These are phyloP conservation scores for Platycheirus albimanus DNA, from an alignment of 2,888 invertebrate genomes.

Conservation along the genomic window DNA sequence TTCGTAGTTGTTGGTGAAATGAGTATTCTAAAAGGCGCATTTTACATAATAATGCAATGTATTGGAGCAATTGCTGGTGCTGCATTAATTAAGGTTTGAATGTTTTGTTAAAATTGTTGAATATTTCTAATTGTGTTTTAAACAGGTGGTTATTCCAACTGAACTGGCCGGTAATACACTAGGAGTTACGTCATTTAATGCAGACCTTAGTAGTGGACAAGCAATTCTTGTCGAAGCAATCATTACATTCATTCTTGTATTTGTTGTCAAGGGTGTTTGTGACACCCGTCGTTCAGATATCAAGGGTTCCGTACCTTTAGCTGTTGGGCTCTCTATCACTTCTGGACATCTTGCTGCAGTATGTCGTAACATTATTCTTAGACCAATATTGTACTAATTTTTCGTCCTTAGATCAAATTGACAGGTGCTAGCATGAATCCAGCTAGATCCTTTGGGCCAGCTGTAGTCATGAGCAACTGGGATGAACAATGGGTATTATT, in stretches of 20 bases:
- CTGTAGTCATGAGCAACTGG: conserved; percentile 90
- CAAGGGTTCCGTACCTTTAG: conserved; percentile 92
- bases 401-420: conserved; percentile 86
- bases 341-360: conserved; percentile 94
- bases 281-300: conserved; percentile 91
- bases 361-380: conserved; percentile 82
- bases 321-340: conserved; percentile 93
- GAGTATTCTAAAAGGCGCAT: conserved; percentile 89
- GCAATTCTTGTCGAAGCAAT: conserved; percentile 92
- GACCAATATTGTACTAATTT: neutral
- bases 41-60: conserved; percentile 92
- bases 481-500: conserved; percentile 90
- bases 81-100: conserved; percentile 87
- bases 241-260: conserved; percentile 92
- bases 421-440: conserved; percentile 97
- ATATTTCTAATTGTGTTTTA: neutral
- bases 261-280: conserved; percentile 93
- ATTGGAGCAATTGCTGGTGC: conserved; percentile 92
- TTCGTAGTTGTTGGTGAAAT: conserved; percentile 92
- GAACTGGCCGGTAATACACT: conserved; percentile 83
- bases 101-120: conserved; percentile 75
- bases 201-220: conserved; percentile 86
- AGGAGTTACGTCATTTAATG: conserved; percentile 87
- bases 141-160: conserved; percentile 84
- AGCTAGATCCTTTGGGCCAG: conserved; percentile 94